Conservation (phyloP, 2,888 invertebrate species). For the Cheilosia impressa region DNA sequence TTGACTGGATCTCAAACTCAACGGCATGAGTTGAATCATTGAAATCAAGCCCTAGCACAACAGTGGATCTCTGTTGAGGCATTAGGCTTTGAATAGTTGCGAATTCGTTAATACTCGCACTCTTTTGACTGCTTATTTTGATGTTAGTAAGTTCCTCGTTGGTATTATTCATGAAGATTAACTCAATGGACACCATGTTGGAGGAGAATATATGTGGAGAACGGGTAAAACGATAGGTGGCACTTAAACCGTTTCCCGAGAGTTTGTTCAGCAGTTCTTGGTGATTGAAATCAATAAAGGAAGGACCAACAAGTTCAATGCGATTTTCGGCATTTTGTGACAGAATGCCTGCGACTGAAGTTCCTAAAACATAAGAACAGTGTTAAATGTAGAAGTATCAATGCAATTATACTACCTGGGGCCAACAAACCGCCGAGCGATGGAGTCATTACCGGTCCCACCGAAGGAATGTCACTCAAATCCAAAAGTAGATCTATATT, state of each 20-base stretch:
- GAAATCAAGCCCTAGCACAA: conserved; percentile 94
- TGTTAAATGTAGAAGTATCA: not conserved
- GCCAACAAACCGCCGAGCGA: conserved; percentile 91
- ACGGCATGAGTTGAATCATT: conserved; percentile 96
- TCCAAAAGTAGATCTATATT: conserved; percentile 94
- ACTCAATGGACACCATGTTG: conserved; percentile 91
- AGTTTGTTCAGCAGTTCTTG: conserved; percentile 89
- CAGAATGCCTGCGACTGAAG: conserved; percentile 77
- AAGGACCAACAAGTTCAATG: conserved; percentile 86
- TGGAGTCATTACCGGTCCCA: conserved; percentile 88
- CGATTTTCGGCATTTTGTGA: conserved; percentile 79
- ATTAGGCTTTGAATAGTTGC: conserved; percentile 87
- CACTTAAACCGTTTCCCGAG: conserved; percentile 87
- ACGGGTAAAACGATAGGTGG: conserved; percentile 89
- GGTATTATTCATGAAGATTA: conserved; percentile 90
- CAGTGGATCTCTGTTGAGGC: conserved; percentile 87
- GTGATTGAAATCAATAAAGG: conserved; percentile 86
- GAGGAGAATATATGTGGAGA: conserved; percentile 92
- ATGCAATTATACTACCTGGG: conserved; percentile 84
- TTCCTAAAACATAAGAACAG: conserved; percentile 76
- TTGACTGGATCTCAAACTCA: conserved; percentile 90
- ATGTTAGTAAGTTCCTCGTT: conserved; percentile 84
- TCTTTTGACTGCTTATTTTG: conserved; percentile 85
- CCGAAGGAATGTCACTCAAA: conserved; percentile 90
- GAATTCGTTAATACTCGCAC: conserved; percentile 91